Conservation (phyloP, 2,113 vertebrate genomes). For the Antechinus stuartii region DNA sequence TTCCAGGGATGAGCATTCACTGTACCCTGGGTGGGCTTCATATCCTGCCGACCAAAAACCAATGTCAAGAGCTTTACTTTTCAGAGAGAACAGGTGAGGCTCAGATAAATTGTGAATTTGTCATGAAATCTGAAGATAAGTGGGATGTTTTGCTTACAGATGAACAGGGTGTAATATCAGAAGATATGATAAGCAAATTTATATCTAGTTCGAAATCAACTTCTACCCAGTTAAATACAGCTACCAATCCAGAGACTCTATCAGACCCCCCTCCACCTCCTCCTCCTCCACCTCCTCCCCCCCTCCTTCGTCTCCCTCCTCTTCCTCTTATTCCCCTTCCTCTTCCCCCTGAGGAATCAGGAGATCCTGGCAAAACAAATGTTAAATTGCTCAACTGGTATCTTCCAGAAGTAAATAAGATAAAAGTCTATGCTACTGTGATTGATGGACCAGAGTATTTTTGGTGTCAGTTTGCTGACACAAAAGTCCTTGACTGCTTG, state of each 20-base stretch:
- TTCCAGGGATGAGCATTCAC: slow-evolving; percentile 87
- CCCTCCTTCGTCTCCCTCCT: too few relatives aligned
- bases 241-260: not conserved
- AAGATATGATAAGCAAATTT: slow-evolving; percentile 73
- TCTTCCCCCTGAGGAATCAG: slow-evolving; percentile 11
- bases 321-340: not conserved
- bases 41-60: slow-evolving; percentile 16
- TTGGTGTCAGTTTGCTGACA: slow-evolving; percentile 89
- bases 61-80: slow-evolving; percentile 82
- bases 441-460: slow-evolving; percentile 88
- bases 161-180: slow-evolving; percentile 79
- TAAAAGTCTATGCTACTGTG: slow-evolving; percentile 85
- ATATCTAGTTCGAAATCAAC: slow-evolving; percentile 36
- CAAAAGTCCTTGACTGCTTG: slow-evolving; percentile 83
- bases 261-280: not conserved
- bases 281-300: too few relatives aligned
- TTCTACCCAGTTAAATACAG: slow-evolving; percentile 16
- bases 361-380: not conserved
- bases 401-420: slow-evolving; percentile 78
- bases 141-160: slow-evolving; percentile 92
- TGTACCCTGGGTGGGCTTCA: slow-evolving; percentile 86
- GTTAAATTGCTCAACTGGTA: slow-evolving; percentile 80
- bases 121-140: slow-evolving; percentile 82
- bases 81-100: slow-evolving; percentile 81
- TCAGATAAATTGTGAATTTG: slow-evolving; percentile 88